phyloP scores from a whole-genome alignment of 2,113 vertebrate species.

The Plectropomus leopardus region DNA sequence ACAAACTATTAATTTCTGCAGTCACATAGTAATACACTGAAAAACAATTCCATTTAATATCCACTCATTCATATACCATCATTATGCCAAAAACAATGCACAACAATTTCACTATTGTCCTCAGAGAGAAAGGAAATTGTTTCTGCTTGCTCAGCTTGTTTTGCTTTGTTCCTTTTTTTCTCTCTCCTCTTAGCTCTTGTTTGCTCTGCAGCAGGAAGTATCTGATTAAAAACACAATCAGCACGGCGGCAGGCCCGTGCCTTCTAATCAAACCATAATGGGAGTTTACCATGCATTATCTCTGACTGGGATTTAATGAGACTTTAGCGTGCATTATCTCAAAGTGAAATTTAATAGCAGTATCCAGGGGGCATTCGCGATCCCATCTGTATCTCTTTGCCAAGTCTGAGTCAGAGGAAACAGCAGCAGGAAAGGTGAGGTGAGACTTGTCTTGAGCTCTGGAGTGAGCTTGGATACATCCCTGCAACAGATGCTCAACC shows the following conservation, averaged over 20 bases:
- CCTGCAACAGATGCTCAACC: constrained; percentile 66
- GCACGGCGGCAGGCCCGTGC: constrained; percentile 45
- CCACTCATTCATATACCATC: constrained; percentile 39
- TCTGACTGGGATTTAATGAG: constrained; percentile 75
- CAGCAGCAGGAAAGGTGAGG: constrained; percentile 49
- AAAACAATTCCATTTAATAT: constrained; percentile 41
- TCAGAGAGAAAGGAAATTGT: constrained; percentile 34
- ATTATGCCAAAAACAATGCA: constrained; percentile 49
- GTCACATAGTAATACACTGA: constrained; percentile 26
- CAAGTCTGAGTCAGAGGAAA: constrained; percentile 41
- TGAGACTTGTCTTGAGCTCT: constrained; percentile 44
- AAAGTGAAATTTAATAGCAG: constrained; percentile 71
- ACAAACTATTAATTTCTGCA: constrained; percentile 27
- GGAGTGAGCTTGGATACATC: constrained; percentile 40
- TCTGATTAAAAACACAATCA: constrained; percentile 77
- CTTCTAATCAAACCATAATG: constrained; percentile 74
- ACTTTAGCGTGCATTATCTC: constrained; percentile 68
- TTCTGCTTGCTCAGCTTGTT: constrained; percentile 66
- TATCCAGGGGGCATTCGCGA: constrained; percentile 54
- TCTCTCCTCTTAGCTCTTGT: constrained; percentile 23
- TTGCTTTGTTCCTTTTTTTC: constrained; percentile 29
- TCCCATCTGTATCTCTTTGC: constrained; percentile 48
- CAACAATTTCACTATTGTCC: constrained; percentile 33
- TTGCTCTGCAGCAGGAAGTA: constrained; percentile 56
- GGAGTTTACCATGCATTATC: constrained; percentile 69